Evolutionary conservation across 2,113 vertebrate species (phyloP).

Genomic region (Gobiocypris rarus): DNA sequence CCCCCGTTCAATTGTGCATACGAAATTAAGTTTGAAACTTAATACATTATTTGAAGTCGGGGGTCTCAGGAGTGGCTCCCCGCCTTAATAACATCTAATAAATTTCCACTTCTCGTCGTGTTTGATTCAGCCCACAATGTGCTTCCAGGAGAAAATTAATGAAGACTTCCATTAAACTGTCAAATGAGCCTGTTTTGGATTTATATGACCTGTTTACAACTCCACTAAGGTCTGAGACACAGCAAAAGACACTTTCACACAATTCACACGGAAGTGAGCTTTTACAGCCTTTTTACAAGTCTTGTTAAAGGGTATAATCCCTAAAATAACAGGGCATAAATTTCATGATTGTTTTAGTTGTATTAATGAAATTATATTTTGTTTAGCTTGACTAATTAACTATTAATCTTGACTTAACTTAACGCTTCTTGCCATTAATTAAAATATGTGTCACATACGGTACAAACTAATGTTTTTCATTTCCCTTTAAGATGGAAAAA

Average conservation of each 20-base stretch:
- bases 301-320: not conserved
- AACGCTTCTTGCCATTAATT: not conserved
- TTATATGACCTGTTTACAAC: constrained; percentile 58
- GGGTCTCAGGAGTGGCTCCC: constrained; percentile 67
- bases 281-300: not conserved
- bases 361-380: not conserved
- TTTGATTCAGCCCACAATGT: constrained; percentile 57
- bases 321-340: not conserved
- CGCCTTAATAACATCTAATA: constrained; percentile 71
- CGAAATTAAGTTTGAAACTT: constrained; percentile 76
- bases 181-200: constrained; percentile 57
- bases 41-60: constrained; percentile 72
- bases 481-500: not conserved
- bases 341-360: not conserved
- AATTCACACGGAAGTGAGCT: not conserved
- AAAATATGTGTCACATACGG: not conserved
- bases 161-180: constrained; percentile 64
- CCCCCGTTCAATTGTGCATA: constrained; percentile 73
- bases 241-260: constrained; percentile 45
- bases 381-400: not conserved
- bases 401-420: too few relatives aligned
- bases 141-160: constrained; percentile 63
- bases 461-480: not conserved
- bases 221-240: constrained; percentile 54
- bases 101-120: constrained; percentile 50